Base-by-base conservation (phyloP, 2,888 invertebrate species). In the Agonopterix alstromeriana region DNA sequence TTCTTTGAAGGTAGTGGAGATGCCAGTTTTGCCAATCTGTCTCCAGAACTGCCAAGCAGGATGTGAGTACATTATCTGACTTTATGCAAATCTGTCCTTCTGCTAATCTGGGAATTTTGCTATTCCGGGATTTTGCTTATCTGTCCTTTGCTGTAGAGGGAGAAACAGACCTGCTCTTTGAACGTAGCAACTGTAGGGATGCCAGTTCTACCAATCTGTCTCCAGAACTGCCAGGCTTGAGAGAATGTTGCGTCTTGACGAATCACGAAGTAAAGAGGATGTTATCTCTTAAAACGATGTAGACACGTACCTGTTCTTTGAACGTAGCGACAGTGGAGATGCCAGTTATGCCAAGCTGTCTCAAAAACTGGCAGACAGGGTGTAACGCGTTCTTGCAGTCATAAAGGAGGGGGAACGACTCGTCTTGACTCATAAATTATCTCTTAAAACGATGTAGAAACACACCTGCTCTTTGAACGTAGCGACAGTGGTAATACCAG, bases 31-130 rank as follows among this genome's bases (percentile, higher is more conserved):
- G 10, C 83, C 84, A 0, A 79, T 36, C 12, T 73, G 77, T 44
- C 86, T 49, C 87, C 87, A 87, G 53, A 76, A 87, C 55, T 84
- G 82, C 82, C 84, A 85, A 0, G 85, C 73, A 0, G 87, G 86
- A 11, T 87, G 87, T 0, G 76, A 81, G 36, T 56, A 81, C 83
- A 65, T 64, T n/a, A n/a, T n/a, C n/a, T n/a, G n/a, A n/a, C n/a
- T n/a, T n/a, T n/a, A n/a, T n/a, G n/a, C n/a, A n/a, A n/a, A n/a
- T n/a, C n/a, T n/a, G n/a, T n/a, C n/a, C n/a, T n/a, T n/a, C n/a
- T n/a, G n/a, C n/a, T n/a, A 75, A 81, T 14, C 14, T 14, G 2
- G 2, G 2, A 14, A 14, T 2, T n/a, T n/a, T n/a, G n/a, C n/a
- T n/a, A n/a, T n/a, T n/a, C n/a, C n/a, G n/a, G n/a, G n/a, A n/a